These are phyloP conservation scores for Steinernema carpocapsae DNA, from an alignment of 2,888 invertebrate genomes.

Conservation along the genomic window DNA sequence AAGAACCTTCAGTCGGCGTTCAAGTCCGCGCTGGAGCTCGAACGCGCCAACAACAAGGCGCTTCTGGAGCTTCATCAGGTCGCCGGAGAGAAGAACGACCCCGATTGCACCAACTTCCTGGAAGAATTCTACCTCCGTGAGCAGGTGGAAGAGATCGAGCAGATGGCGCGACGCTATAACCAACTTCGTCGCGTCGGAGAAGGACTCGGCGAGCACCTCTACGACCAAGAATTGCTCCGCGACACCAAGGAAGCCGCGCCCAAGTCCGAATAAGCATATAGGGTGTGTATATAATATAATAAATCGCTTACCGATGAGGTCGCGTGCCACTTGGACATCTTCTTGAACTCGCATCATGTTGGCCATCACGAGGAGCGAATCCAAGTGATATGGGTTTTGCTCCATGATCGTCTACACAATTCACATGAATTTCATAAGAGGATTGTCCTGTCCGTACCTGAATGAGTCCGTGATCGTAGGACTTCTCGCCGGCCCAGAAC, in stretches of 20 bases:
- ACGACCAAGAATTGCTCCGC: constrained; percentile 43
- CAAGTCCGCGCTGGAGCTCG: constrained; percentile 43
- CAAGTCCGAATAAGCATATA: neutral
- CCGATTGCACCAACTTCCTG: constrained; percentile 47
- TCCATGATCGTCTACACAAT: constrained; percentile 40
- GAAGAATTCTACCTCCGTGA: constrained; percentile 49
- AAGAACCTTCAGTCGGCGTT: constrained; percentile 41
- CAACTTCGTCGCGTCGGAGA: constrained; percentile 46
- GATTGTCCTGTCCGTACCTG: too few species aligned
- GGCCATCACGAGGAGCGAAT: constrained; percentile 57
- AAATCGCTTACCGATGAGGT: constrained; percentile 56
- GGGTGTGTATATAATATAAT: neutral
- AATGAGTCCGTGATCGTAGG: constrained; percentile 19
- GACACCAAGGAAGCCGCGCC: constrained; percentile 36
- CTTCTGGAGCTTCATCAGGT: constrained; percentile 43
- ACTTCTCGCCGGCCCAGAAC: constrained; percentile 35
- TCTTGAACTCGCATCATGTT: constrained; percentile 56
- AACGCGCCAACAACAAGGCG: constrained; percentile 44
- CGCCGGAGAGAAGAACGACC: constrained; percentile 45
- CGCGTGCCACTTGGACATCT: constrained; percentile 52
- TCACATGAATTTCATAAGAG: neutral
- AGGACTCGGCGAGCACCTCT: constrained; percentile 48
- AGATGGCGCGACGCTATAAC: constrained; percentile 43
- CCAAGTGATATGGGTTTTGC: constrained; percentile 57
- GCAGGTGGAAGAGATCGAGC: constrained; percentile 49